Base-by-base conservation (phyloP, 2,888 invertebrate species). In the Embidobia sp. region DNA sequence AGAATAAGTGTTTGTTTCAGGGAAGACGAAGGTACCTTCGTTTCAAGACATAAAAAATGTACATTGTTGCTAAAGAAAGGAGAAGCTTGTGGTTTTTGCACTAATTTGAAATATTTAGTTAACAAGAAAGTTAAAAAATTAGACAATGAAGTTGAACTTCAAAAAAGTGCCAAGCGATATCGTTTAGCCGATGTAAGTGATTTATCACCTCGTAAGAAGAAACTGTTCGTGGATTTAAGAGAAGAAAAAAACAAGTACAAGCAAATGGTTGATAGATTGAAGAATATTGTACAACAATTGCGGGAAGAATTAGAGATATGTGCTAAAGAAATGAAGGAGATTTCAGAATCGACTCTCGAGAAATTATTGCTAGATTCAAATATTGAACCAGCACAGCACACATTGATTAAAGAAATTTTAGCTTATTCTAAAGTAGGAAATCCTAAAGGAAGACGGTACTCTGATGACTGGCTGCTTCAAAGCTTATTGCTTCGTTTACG, bases 381-480 rank as follows among this genome's bases (percentile, higher is more conserved):
- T 49, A 49, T 49, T 19, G 8, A 5, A n/a, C 27, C 31, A 2
- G 10, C 11, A 1, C 26, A 51, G 5, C 13, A 35, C 22, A 1
- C 11, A 4, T 10, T 51, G 6, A 51, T 51, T 7, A 51, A 51
- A 22, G 13, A 51, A 33, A 51, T 51, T 35, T 6, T 51, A 7
- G 22, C 51, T 11, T 51, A 13, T 1, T 31, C 10, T 2, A 49
- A 19, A 49, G 18, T 29, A 33, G 2, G 10, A n/a, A 10, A 22
- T 26, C 10, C 13, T 7, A 35, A n/a, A 51, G 51, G 51, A 1
- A 22, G 13, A 10, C 33, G 22, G 22, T 51, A 35, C 15, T n/a
- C 10, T 8, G 51, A 35, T 6, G 51, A 51, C 8, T 51, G 51
- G 51, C 22, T 19, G n/a, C 10, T 51, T 19, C 33, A 51, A 3